phyloP scores from a whole-genome alignment of 2,797 vertebrate species.

The Danio albolineatus region DNA sequence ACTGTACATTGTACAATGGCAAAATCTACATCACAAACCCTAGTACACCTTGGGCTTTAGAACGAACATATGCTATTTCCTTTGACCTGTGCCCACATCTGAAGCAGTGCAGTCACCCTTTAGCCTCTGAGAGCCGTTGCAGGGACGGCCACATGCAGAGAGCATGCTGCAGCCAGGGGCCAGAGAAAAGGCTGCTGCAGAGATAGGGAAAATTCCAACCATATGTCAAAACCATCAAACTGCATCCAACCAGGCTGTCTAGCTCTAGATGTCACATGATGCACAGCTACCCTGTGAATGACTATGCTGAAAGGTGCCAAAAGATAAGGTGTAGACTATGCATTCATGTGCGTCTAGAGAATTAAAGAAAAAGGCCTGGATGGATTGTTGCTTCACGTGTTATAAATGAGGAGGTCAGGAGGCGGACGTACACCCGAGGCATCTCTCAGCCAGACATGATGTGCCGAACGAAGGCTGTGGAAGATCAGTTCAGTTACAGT shows the following conservation, averaged over 20 bases:
- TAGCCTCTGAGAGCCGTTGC: slow-evolving; percentile 31
- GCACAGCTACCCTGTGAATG: slow-evolving; percentile 1
- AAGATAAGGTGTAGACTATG: slow-evolving; percentile 12
- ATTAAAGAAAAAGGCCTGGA: slow-evolving; percentile 71
- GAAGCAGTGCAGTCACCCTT: slow-evolving; percentile 34
- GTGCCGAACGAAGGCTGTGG: slow-evolving; percentile 92
- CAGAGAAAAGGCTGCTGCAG: slow-evolving; percentile 75
- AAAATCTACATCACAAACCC: too few relatives aligned
- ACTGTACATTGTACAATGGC: too few relatives aligned
- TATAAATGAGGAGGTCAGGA: slow-evolving; percentile 74
- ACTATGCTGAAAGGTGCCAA: not conserved
- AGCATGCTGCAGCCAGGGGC: slow-evolving; percentile 75
- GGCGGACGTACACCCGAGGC: slow-evolving; percentile 74
- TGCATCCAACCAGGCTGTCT: slow-evolving; percentile 72
- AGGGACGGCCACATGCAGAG: slow-evolving; percentile 72
- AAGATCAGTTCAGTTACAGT: slow-evolving; percentile 69
- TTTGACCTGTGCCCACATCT: slow-evolving; percentile 1
- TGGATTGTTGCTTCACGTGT: slow-evolving; percentile 63
- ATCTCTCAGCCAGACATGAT: slow-evolving; percentile 92
- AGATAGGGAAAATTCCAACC: slow-evolving; percentile 65
- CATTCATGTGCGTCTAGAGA: slow-evolving; percentile 45
- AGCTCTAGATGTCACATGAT: slow-evolving; percentile 39
- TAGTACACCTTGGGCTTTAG: not conserved
- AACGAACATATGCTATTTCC: not conserved
- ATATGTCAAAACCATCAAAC: slow-evolving; percentile 68